Conservation (phyloP, 2,797 vertebrate genomes). For the Hoplostethus atlanticus region DNA sequence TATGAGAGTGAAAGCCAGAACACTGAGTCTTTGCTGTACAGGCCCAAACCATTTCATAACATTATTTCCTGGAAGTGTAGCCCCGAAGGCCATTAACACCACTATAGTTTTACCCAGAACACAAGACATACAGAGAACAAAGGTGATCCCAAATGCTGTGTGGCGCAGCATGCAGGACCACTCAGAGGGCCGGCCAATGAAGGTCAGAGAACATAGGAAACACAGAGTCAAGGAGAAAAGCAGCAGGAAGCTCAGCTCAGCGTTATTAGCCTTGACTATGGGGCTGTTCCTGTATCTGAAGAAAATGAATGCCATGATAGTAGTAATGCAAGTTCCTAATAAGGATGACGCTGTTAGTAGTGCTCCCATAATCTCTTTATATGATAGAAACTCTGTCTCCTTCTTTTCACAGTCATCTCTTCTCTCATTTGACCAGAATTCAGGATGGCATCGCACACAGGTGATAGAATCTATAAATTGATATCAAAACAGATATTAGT, state of each 20-base stretch:
- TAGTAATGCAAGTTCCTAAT: conserved; percentile 70
- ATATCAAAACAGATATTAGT: neutral
- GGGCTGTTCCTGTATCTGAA: conserved; percentile 72
- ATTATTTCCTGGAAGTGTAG: conserved; percentile 60
- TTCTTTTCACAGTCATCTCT: conserved; percentile 63
- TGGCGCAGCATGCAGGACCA: conserved; percentile 70
- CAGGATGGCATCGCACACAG: conserved; percentile 63
- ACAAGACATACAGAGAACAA: conserved; percentile 69
- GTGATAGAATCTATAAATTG: conserved; percentile 63
- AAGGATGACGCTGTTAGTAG: conserved; percentile 71
- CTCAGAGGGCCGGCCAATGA: conserved; percentile 59
- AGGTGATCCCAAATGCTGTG: conserved; percentile 64
- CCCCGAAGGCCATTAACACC: conserved; percentile 66
- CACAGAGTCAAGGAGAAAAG: conserved; percentile 61
- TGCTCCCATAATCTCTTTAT: conserved; percentile 75
- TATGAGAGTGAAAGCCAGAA: conserved; percentile 53
- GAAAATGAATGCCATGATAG: conserved; percentile 59
- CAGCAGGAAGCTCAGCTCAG: conserved; percentile 68
- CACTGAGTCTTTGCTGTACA: conserved; percentile 56
- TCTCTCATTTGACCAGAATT: conserved; percentile 69
- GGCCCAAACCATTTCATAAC: conserved; percentile 69
- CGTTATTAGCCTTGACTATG: conserved; percentile 72
- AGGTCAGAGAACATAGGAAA: conserved; percentile 71
- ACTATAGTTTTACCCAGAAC: conserved; percentile 69
- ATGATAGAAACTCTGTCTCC: conserved; percentile 63